Percentiles rank a stretch among this genome's conserved stretches.
Evolutionary conservation across 2,113 vertebrate genomes (phyloP).

Genomic region (Micronycteris hirsuta): DNA sequence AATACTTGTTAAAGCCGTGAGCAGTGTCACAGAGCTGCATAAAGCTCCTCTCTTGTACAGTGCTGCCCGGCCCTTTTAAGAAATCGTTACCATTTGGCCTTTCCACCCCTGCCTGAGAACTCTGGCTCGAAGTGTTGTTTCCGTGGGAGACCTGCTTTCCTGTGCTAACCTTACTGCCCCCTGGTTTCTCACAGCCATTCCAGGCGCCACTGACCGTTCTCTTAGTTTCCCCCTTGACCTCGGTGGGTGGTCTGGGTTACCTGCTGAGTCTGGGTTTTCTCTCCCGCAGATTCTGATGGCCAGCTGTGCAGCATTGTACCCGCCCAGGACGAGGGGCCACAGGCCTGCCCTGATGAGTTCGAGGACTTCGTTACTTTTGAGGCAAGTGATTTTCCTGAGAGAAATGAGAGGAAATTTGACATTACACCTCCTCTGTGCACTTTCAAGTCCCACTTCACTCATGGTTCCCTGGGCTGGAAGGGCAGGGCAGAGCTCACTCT

Average conservation of each 20-base stretch:
- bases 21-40: neutral
- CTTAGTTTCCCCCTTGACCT: neutral
- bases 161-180: fast-evolving
- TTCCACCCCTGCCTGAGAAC: neutral
- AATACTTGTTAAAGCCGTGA: neutral
- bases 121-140: neutral
- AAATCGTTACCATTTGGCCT: neutral
- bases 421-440: fast-evolving
- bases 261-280: neutral
- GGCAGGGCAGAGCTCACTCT: neutral
- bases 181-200: fast-evolving
- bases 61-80: neutral
- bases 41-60: neutral
- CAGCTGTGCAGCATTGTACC: slow-evolving; percentile 85
- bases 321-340: slow-evolving; percentile 85
- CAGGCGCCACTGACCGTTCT: fast-evolving
- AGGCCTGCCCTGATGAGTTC: slow-evolving; percentile 89
- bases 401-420: neutral
- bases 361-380: slow-evolving; percentile 89
- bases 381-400: slow-evolving; percentile 80
- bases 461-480: fast-evolving
- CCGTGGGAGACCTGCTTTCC: fast-evolving
- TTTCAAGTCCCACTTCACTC: neutral
- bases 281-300: slow-evolving; percentile 84
- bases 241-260: too few relatives aligned